Percentiles rank a stretch among this genome's conserved stretches.
These are phyloP conservation scores for Synergus gifuensis DNA, from an alignment of 2,888 invertebrate species.

Conservation along the genomic window DNA sequence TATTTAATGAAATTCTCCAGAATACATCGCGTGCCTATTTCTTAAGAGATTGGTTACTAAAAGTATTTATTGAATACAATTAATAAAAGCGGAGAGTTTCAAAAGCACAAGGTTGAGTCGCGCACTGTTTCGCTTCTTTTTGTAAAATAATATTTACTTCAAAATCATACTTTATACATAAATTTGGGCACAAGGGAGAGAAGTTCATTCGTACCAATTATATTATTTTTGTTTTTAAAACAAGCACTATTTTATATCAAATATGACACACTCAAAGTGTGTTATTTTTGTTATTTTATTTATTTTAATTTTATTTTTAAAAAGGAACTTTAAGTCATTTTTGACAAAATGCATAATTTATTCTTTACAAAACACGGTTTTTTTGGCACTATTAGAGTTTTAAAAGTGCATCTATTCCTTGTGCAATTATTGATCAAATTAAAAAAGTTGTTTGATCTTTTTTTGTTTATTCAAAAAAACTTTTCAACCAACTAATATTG, in stretches of 20 bases:
- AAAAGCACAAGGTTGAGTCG: slow-evolving; percentile 9
- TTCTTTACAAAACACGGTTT: background rate
- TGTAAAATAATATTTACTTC: background rate
- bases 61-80: slow-evolving; percentile 31
- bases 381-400: background rate
- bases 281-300: background rate
- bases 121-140: background rate
- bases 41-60: slow-evolving; percentile 29
- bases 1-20: slow-evolving; percentile 9
- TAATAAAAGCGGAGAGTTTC: background rate
- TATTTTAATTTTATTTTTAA: background rate
- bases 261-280: background rate
- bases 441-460: background rate
- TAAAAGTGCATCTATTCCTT: background rate
- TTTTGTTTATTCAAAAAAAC: background rate
- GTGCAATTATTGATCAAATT: background rate
- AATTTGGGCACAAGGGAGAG: background rate
- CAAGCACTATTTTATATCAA: background rate
- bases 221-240: background rate
- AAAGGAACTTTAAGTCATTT: background rate
- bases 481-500: background rate
- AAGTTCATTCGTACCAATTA: background rate
- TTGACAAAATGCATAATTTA: background rate
- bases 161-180: background rate
- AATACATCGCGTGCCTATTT: slow-evolving; percentile 33